Evolutionary conservation across 37 sponge, comb jelly and placozoan genomes (phyloP), one percentile per base, ranked within the genome.

Genomic region (Eunapius fragilis): DNA sequence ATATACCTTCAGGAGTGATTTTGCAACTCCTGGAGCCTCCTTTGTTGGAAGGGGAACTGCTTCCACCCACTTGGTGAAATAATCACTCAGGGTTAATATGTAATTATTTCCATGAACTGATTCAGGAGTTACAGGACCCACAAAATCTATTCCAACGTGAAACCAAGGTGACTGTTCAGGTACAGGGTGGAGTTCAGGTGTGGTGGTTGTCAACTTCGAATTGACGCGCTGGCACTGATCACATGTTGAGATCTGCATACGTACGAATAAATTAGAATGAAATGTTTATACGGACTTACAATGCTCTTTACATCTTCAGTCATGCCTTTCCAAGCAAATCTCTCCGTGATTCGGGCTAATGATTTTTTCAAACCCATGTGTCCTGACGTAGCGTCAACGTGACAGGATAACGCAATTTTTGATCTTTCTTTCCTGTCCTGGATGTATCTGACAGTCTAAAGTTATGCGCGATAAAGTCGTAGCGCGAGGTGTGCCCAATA

Each of bases 11-110:
- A 77, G 76, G 5, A 82, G 84, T 23, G 84, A 76, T 28, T 74
- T 77, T 77, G 84, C 84, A 77, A 82, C 11, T n/a, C 74, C 84
- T 24, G 31, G 25, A 26, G 84, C 79, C n/a, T 25, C 25, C 13
- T 82, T 82, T 27, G 45, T 71, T 26, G 84, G 84, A 31, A 82
- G 35, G 7, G 84, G 74, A 77, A 82, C 35, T 33, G 84, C 84
- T 28, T 82, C 84, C 75, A 82, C 84, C 72, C 72, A 82, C 79
- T 82, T 82, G n/a, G 84, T 69, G 69, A 82, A 82, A 33, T 82
- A 82, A 31, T 82, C 84, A 82, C 80, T 32, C n/a, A 82, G 25
- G 25, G 84, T 78, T 24, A 82, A 37, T 25, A 82, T 31, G 35
- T 32, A 82, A 3, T 11, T 25, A 74, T 82, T 71, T 74, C 84